These are phyloP conservation scores for Geotrupes spiniger DNA, from an alignment of 2,888 invertebrate genomes.

Conservation along the genomic window DNA sequence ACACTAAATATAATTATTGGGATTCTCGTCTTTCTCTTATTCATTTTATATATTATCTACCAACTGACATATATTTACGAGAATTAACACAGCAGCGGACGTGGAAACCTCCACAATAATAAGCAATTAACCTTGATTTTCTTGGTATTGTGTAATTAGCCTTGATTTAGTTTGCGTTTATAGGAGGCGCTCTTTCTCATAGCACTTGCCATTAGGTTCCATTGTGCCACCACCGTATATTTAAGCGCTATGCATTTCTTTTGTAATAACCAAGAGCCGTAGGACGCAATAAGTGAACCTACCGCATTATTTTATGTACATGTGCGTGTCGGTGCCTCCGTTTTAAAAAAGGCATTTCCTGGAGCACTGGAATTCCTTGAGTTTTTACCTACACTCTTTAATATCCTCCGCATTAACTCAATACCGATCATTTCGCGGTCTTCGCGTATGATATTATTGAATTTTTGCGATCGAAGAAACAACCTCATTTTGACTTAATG, in stretches of 20 bases:
- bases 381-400: constrained; percentile 2
- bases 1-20: too few relatives aligned
- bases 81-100: too few relatives aligned
- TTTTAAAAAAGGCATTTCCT: neutral
- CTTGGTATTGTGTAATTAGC: too few relatives aligned
- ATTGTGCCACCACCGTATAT: too few relatives aligned
- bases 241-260: neutral
- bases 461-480: neutral
- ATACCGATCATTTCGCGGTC: constrained; percentile 4
- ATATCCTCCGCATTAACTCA: neutral
- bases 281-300: constrained; percentile 1
- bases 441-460: neutral
- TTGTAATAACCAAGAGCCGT: constrained; percentile 4
- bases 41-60: too few relatives aligned
- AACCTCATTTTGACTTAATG: constrained; percentile 1
- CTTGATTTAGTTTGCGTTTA: too few relatives aligned
- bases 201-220: too few relatives aligned
- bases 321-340: constrained; percentile 4
- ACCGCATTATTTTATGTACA: constrained; percentile 4
- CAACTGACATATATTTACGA: too few relatives aligned
- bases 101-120: too few relatives aligned
- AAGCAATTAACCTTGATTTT: too few relatives aligned
- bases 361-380: constrained; percentile 4
- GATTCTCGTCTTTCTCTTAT: too few relatives aligned
- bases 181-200: too few relatives aligned